These are phyloP conservation scores for Cynocephalus volans DNA, from an alignment of 2,113 vertebrate species.

Conservation along the genomic window DNA sequence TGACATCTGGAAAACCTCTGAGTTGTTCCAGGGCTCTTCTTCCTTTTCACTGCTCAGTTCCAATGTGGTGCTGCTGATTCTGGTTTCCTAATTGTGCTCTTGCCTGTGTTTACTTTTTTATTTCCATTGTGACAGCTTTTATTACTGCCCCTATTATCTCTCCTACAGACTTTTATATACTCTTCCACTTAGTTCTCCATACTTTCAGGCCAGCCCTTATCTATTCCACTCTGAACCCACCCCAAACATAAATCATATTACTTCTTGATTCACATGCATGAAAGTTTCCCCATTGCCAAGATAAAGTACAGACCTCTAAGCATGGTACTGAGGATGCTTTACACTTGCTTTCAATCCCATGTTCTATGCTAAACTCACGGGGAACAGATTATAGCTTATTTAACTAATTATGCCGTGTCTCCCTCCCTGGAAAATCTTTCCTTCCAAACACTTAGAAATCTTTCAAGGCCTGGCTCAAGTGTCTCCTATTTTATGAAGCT, in stretches of 20 bases:
- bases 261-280: not conserved
- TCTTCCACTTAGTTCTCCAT: not conserved
- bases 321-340: not conserved
- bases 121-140: not conserved
- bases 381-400: not conserved
- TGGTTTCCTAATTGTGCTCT: not conserved
- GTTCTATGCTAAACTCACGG: not conserved
- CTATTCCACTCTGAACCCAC: not conserved
- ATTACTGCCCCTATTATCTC: not conserved
- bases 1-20: not conserved
- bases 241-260: not conserved
- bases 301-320: not conserved
- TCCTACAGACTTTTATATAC: not conserved
- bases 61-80: not conserved
- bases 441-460: not conserved
- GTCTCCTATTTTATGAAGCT: not conserved
- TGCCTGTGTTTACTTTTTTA: not conserved
- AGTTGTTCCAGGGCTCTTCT: not conserved
- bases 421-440: not conserved
- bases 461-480: not conserved
- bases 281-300: not conserved
- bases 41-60: not conserved
- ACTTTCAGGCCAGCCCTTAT: not conserved
- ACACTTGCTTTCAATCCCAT: not conserved
- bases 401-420: not conserved